Base-by-base conservation (phyloP, 1,140 invertebrate species). In the Dryas iulia region DNA sequence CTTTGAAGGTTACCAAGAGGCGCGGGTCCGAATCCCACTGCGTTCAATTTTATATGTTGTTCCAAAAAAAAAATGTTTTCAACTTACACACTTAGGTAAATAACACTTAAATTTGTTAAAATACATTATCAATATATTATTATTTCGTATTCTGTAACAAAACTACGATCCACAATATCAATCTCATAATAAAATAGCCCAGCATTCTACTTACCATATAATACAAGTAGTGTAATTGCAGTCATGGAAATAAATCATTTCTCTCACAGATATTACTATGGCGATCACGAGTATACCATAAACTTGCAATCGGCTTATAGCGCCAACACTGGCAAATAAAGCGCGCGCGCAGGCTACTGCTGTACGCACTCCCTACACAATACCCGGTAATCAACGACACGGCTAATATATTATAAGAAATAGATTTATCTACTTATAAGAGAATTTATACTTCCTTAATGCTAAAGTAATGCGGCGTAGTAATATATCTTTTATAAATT, bases 181-280 rank as follows among this genome's bases (percentile, higher is more conserved):
- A n/a, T n/a, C n/a, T n/a, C n/a, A n/a, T n/a, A n/a, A 47, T 28
- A 28, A 28, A 28, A 28, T 28, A 28, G n/a, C n/a, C n/a, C 21
- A 47, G 53, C 26, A 71, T 70, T 58, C 39, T 60, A n/a, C n/a
- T n/a, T n/a, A n/a, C n/a, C n/a, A 69, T 59, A 71, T 74, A 69
- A 73, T 70, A 79, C 79, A 82, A 79, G 71, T 79, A 77, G 70
- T 75, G 76, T 82, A 79, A 79, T 82, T 79, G 77, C 66, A 58
- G 59, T 47, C 59, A 53, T 62, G 8, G 54, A 64, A 59, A 81
- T 81, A 81, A 81, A 81, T 78, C 72, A 80, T 70, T 62, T 62
- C 61, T 69, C 72, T 47, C 12, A 31, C 14, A 47, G 39, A 66
- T 59, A 65, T 35, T 23, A 61, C 64, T 56, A 33, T 56, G 52